Percentiles rank a stretch among this genome's conserved stretches.
phyloP scores from a whole-genome alignment of 2,888 invertebrate species.

The Argyra leucocephala region DNA sequence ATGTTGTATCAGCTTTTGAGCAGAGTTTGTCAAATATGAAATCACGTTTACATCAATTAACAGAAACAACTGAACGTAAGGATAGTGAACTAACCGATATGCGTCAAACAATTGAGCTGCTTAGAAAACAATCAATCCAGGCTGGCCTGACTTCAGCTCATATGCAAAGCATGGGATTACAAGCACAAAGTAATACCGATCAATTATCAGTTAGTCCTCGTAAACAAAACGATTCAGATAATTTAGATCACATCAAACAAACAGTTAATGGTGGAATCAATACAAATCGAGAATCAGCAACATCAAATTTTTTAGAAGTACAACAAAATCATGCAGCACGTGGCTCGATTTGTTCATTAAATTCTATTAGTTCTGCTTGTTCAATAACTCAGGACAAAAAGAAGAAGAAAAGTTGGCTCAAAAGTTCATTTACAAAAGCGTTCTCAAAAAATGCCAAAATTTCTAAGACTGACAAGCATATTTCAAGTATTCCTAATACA shows the following conservation, averaged over 20 bases:
- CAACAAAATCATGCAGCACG: slow-evolving; percentile 80
- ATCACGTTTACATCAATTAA: slow-evolving; percentile 83
- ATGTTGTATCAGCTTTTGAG: slow-evolving; percentile 96
- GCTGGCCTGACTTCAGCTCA: slow-evolving; percentile 69
- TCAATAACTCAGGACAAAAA: slow-evolving; percentile 78
- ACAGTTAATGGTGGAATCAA: slow-evolving; percentile 11
- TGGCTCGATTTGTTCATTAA: slow-evolving; percentile 88
- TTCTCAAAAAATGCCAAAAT: slow-evolving; percentile 80
- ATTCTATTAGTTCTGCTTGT: slow-evolving; percentile 72
- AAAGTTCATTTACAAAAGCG: slow-evolving; percentile 95
- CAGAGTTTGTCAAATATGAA: slow-evolving; percentile 96
- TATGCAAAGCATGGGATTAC: slow-evolving; percentile 56
- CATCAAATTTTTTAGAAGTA: slow-evolving; percentile 43
- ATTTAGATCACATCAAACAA: slow-evolving; percentile 10
- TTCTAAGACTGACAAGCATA: slow-evolving; percentile 53
- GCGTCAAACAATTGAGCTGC: slow-evolving; percentile 81
- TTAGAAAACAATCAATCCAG: slow-evolving; percentile 84
- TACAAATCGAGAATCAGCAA: not conserved
- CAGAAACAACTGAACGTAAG: slow-evolving; percentile 87
- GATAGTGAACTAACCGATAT: slow-evolving; percentile 88
- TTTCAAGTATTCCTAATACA: slow-evolving; percentile 30
- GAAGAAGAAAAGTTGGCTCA: slow-evolving; percentile 89
- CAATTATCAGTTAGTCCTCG: slow-evolving; percentile 55
- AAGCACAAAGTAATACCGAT: slow-evolving; percentile 14
- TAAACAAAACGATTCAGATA: slow-evolving; percentile 48